Base-by-base conservation (phyloP, 2,113 vertebrate species). In the Antigone vipio region DNA sequence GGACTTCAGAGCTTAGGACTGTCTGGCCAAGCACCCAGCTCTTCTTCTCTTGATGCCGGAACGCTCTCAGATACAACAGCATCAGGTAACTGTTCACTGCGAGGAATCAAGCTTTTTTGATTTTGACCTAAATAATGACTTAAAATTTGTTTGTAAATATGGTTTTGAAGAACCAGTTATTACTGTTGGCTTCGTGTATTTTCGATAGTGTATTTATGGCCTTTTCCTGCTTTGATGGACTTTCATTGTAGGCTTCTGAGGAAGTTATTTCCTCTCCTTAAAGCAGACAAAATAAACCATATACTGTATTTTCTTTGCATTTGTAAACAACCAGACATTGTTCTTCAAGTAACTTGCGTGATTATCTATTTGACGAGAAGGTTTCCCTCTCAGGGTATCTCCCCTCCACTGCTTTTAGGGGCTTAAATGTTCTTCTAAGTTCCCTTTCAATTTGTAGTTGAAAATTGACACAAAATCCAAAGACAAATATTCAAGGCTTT, bases 51-150 rank as follows among this genome's bases (percentile, higher is more conserved):
- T 47, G 99, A 99, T 42, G 99, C 99, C 5, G 99, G 99, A 86
- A 99, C 99, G 0, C 98, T 99, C 72, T 99, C 99, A 15, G 99
- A 99, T 97, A 99, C 99, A 73, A 99, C 99, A 34, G 99, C 99
- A 97, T 99, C 99, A 99, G 99, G 99, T 99, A 99, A 98, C 97
- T 98, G 98, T 98, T 98, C 97, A 97, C 97, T 97, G 97, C 87
- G 6, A 97, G 94, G 64, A 96, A 53, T 75, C 55, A 66, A 24
- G 9, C 34, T 62, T 52, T 63, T 68, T n/a, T 52, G 8, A 30
- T 47, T 66, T 67, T 89, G 15, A 73, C 60, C 47, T 78, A 38
- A 95, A 50, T 71, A 52, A 32, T 29, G 16, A 60, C 55, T 77
- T 87, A 34, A 60, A 45, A 69, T 42, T 18, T 29, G 5, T n/a